Evolutionary conservation across 2,797 vertebrate genomes (phyloP).

Genomic region (Gastrophryne carolinensis): DNA sequence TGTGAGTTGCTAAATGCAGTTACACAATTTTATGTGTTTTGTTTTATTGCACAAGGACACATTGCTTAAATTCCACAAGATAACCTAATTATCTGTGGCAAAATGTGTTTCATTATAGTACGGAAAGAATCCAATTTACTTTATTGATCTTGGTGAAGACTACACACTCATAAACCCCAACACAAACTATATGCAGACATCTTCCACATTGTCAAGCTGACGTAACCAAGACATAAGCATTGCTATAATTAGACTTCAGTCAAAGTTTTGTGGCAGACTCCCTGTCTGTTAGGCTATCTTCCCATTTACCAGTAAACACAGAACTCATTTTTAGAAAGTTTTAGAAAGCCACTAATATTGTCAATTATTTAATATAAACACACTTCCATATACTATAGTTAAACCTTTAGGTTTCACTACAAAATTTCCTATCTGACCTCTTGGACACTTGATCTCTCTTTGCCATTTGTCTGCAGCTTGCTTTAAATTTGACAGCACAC

Average conservation of each 20-base stretch:
- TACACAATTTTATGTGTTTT: background rate
- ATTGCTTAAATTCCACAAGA: background rate
- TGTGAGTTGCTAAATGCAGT: background rate
- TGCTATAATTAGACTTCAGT: conserved; percentile 16
- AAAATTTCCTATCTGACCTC: too few species aligned
- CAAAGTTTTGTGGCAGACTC: conserved; percentile 11
- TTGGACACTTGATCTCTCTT: too few species aligned
- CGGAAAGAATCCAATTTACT: background rate
- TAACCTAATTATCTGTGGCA: conserved; percentile 7
- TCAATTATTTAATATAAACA: too few species aligned
- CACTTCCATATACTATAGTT: too few species aligned
- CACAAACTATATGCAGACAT: background rate
- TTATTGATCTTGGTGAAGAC: background rate
- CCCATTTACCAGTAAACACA: background rate
- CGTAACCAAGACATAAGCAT: background rate
- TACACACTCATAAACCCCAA: background rate
- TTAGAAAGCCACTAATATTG: too few species aligned
- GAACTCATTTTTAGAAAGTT: background rate
- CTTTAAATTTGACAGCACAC: too few species aligned
- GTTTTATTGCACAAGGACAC: background rate
- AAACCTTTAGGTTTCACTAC: too few species aligned
- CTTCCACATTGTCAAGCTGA: conserved; percentile 5
- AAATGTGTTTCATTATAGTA: conserved; percentile 4
- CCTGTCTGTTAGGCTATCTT: conserved; percentile 4
- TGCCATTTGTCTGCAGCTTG: too few species aligned